These are phyloP conservation scores for Hormaphis cornu DNA, from an alignment of 1,140 invertebrate genomes.

Conservation along the genomic window DNA sequence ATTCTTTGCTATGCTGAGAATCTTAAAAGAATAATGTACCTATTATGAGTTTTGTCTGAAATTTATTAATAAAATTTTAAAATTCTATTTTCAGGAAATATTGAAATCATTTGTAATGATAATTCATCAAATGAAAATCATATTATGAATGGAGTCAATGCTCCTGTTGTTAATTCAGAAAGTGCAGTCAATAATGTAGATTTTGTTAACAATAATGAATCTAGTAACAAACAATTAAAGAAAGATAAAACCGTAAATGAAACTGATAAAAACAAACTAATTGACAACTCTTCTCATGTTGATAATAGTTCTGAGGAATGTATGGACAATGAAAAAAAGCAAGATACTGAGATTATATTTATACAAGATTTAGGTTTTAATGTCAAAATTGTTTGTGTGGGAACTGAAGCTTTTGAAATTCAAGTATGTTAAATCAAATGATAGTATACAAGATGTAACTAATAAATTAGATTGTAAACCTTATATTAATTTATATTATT, in stretches of 20 bases:
- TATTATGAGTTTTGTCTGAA: too few relatives aligned
- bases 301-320: slow-evolving; percentile 43
- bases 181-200: background rate
- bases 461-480: background rate
- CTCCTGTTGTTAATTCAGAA: background rate
- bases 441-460: background rate
- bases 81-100: background rate
- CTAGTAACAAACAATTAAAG: slow-evolving; percentile 42
- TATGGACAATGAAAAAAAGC: slow-evolving; percentile 48
- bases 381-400: slow-evolving; percentile 81
- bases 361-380: slow-evolving; percentile 90
- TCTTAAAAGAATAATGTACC: too few relatives aligned
- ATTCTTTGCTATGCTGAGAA: too few relatives aligned
- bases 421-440: slow-evolving; percentile 51
- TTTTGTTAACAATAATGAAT: slow-evolving; percentile 46
- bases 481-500: background rate
- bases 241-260: background rate
- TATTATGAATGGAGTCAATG: background rate
- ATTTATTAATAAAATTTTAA: too few relatives aligned
- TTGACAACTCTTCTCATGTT: slow-evolving; percentile 43
- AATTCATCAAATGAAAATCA: background rate
- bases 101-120: background rate
- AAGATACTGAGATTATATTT: slow-evolving; percentile 71
- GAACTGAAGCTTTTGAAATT: slow-evolving; percentile 81
- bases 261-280: slow-evolving; percentile 1